Percentiles rank a stretch among this genome's conserved stretches.
Conservation (phyloP, 2,888 invertebrate genomes). For the Charanyca ferruginea region DNA sequence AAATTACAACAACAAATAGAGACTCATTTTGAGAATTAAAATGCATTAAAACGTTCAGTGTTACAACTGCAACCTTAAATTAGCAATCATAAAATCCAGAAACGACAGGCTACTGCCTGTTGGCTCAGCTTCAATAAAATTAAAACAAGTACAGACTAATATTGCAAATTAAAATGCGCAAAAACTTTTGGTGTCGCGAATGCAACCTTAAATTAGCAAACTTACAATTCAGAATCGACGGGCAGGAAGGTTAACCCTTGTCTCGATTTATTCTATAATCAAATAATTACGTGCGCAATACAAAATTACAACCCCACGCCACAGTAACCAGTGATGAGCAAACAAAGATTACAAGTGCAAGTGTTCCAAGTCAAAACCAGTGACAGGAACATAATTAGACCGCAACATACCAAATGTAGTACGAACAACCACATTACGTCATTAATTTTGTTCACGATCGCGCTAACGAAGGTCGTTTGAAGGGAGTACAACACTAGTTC, state of each 20-base stretch:
- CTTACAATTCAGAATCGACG: background rate
- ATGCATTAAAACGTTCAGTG: conserved; percentile 17
- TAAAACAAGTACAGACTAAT: background rate
- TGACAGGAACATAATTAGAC: conserved; percentile 66
- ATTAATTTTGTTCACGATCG: conserved; percentile 64
- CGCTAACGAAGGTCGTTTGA: conserved; percentile 63
- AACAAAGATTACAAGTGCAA: conserved; percentile 53
- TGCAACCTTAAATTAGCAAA: background rate
- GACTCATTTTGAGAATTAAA: conserved; percentile 8
- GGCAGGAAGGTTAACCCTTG: background rate
- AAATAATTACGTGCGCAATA: conserved; percentile 19
- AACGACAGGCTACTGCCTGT: background rate
- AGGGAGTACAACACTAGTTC: conserved; percentile 55
- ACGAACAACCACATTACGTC: conserved; percentile 57
- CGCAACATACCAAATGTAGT: conserved; percentile 55
- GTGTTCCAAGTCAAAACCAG: conserved; percentile 49
- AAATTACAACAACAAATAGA: background rate
- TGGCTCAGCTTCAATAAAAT: too few relatives aligned
- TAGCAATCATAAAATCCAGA: background rate
- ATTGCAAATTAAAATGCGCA: conserved; percentile 16
- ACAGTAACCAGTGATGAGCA: conserved; percentile 43
- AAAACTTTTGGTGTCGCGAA: conserved; percentile 1
- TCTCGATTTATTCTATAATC: conserved; percentile 6
- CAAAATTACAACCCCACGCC: conserved; percentile 12
- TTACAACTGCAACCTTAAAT: background rate